A percentile compares a stretch with the other conserved stretches of the same genome.
Evolutionary conservation across 2,113 vertebrate genomes (phyloP).

Genomic region (Myocastor coypus): DNA sequence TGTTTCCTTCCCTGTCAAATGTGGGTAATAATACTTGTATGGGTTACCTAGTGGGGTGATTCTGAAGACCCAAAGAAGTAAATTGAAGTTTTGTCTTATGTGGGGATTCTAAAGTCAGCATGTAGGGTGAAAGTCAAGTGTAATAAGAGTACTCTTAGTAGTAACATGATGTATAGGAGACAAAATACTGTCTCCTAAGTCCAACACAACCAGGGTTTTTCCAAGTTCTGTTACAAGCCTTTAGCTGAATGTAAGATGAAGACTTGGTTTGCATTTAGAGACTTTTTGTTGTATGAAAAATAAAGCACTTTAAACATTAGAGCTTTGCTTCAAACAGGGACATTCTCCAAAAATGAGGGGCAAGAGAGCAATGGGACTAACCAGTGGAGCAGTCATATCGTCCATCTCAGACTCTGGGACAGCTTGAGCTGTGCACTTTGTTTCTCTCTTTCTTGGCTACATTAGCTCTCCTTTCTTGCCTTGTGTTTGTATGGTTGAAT

Average conservation of each 20-base stretch:
- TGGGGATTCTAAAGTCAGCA: neutral
- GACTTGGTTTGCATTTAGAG: neutral
- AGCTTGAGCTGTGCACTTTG: rapidly evolving
- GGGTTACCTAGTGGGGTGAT: neutral
- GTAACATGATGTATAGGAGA: neutral
- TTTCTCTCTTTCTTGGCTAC: neutral
- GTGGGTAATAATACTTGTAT: neutral
- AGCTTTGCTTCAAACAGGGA: neutral
- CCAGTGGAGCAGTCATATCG: neutral
- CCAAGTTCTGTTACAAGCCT: neutral
- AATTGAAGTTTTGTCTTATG: neutral
- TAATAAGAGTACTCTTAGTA: neutral
- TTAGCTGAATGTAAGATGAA: neutral
- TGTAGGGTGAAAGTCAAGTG: neutral
- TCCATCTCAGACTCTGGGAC: neutral
- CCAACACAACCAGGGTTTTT: neutral
- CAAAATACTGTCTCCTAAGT: neutral
- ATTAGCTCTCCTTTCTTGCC: neutral
- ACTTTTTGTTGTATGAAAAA: neutral
- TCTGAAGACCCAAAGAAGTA: neutral
- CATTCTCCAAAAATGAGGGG: constrained; percentile 11
- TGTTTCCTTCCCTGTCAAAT: constrained; percentile 52
- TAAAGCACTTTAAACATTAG: neutral
- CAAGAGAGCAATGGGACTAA: neutral
- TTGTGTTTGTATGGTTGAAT: neutral